Evolutionary conservation across 1,140 invertebrate species (phyloP).

Genomic region (Pectinophora gossypiella): DNA sequence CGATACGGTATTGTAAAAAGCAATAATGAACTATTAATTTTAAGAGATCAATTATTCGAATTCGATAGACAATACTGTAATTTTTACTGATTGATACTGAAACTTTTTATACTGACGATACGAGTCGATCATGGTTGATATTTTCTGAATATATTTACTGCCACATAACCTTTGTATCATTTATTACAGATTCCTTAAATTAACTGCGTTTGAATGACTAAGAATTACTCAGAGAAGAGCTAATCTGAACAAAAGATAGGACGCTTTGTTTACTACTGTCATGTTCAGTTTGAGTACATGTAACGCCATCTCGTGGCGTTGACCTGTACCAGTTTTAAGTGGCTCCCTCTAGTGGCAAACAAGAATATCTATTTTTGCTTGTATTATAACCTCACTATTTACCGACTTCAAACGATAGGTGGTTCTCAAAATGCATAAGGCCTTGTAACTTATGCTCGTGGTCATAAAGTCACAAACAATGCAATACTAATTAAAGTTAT

Average conservation of each 20-base stretch:
- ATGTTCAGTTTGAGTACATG: neutral
- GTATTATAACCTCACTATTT: too few relatives aligned
- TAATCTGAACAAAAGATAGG: neutral
- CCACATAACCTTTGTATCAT: conserved; percentile 51
- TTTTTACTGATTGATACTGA: conserved; percentile 54
- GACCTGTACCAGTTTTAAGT: too few relatives aligned
- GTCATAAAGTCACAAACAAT: too few relatives aligned
- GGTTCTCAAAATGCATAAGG: too few relatives aligned
- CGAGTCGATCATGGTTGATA: conserved; percentile 65
- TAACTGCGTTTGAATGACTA: neutral
- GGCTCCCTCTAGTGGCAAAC: too few relatives aligned
- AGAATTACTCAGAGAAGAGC: neutral
- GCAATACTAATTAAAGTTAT: too few relatives aligned
- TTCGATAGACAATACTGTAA: conserved; percentile 65
- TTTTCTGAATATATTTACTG: conserved; percentile 75
- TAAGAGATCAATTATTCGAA: conserved; percentile 55
- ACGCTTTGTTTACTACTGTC: neutral
- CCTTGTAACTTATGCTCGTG: too few relatives aligned
- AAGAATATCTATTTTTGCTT: too few relatives aligned
- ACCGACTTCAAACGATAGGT: too few relatives aligned
- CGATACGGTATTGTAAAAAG: conserved; percentile 73
- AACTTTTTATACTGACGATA: conserved; percentile 60
- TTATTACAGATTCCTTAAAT: conserved; percentile 26
- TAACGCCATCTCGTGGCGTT: neutral
- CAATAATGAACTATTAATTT: conserved; percentile 66